phyloP scores from a whole-genome alignment of 2,113 vertebrate genomes.

The Merops nubicus region DNA sequence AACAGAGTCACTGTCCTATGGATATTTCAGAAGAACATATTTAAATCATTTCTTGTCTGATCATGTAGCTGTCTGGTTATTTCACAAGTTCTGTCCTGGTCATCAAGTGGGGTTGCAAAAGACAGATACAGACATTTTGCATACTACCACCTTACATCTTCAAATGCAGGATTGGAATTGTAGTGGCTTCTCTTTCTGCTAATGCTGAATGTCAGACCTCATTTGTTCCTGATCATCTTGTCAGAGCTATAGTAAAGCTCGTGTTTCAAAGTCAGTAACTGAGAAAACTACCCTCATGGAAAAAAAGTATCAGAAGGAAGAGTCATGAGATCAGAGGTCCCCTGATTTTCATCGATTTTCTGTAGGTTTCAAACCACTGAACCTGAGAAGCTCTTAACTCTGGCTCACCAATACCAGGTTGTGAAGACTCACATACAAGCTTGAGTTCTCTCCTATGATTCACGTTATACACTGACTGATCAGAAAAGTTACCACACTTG shows the following conservation, averaged over 20 bases:
- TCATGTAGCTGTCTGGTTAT: not conserved
- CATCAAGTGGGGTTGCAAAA: not conserved
- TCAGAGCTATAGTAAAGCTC: not conserved
- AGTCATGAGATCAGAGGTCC: not conserved
- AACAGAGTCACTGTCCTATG: not conserved
- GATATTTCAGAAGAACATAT: not conserved
- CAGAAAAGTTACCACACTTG: not conserved
- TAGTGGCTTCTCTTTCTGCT: not conserved
- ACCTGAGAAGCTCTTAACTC: not conserved
- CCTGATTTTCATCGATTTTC: not conserved
- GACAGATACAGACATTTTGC: not conserved
- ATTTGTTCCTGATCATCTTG: not conserved
- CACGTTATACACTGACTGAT: not conserved
- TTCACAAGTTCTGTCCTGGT: not conserved
- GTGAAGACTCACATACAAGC: not conserved
- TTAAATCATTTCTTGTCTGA: not conserved
- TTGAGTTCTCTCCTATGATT: not conserved
- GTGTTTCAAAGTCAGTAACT: not conserved
- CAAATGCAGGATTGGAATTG: not conserved
- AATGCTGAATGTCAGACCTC: not conserved
- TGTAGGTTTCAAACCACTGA: not conserved
- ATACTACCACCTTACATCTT: not conserved
- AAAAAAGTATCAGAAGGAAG: not conserved
- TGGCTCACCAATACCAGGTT: not conserved
- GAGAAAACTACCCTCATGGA: not conserved